Conservation (phyloP, 2,113 vertebrate genomes). For the Phrynocephalus versicolor region DNA sequence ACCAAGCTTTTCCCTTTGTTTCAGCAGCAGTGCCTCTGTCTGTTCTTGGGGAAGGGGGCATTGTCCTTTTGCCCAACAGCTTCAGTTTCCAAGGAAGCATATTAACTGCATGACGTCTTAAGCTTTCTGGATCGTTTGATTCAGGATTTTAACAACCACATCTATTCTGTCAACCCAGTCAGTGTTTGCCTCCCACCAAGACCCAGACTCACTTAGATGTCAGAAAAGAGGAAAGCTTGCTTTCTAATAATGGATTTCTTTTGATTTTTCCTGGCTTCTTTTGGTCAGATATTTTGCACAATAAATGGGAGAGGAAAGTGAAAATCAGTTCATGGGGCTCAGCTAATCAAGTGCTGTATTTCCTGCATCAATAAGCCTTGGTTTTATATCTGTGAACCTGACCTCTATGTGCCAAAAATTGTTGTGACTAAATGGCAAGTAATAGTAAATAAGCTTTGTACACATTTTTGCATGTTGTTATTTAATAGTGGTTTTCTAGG, state of each 20-base stretch:
- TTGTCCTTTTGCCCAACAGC: background rate
- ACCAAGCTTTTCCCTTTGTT: background rate
- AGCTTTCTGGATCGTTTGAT: constrained; percentile 33
- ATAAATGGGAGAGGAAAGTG: background rate
- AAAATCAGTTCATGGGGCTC: constrained; percentile 35
- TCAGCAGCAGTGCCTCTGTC: background rate
- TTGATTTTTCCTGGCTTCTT: constrained; percentile 7
- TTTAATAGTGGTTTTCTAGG: background rate
- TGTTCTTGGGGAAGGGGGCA: background rate
- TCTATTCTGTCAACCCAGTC: constrained; percentile 32
- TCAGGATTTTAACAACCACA: constrained; percentile 34
- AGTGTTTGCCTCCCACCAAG: constrained; percentile 37
- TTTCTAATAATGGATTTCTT: constrained; percentile 16
- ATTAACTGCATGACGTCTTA: background rate
- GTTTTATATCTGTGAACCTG: constrained; percentile 41
- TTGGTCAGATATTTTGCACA: constrained; percentile 36
- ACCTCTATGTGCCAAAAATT: constrained; percentile 17
- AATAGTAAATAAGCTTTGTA: constrained; percentile 34
- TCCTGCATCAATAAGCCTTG: constrained; percentile 21
- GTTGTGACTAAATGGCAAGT: constrained; percentile 12
- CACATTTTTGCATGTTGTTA: background rate
- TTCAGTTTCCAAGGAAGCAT: background rate
- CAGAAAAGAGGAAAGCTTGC: constrained; percentile 2
- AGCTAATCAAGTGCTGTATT: constrained; percentile 33
- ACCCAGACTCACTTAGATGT: constrained; percentile 23